These are phyloP conservation scores for Paramormyrops hopkinsi DNA, from an alignment of 2,797 vertebrate species.

Conservation along the genomic window DNA sequence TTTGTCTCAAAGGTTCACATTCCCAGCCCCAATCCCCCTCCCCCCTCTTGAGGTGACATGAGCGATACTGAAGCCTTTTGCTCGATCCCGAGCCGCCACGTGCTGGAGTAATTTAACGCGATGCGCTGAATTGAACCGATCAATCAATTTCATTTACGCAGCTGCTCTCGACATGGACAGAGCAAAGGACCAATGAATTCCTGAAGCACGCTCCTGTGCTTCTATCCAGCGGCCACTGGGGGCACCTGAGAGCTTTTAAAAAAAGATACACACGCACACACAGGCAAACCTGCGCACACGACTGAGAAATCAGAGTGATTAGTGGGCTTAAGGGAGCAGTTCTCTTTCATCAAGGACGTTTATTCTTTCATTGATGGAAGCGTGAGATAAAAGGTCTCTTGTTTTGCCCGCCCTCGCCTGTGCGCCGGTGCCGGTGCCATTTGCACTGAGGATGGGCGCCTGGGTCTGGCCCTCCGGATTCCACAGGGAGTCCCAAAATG, in stretches of 20 bases:
- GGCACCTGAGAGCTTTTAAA: not conserved
- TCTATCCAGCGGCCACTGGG: not conserved
- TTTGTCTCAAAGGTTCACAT: not conserved
- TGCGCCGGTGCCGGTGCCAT: not conserved
- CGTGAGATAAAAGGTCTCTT: not conserved
- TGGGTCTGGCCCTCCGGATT: not conserved
- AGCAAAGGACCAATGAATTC: not conserved
- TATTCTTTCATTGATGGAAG: conserved; percentile 1
- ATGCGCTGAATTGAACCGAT: conserved; percentile 49
- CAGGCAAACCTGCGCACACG: not conserved
- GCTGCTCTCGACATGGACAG: conserved; percentile 34
- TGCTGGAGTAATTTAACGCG: conserved; percentile 45
- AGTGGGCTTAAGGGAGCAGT: not conserved
- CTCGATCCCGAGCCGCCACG: not conserved
- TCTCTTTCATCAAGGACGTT: conserved; percentile 2
- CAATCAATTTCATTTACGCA: conserved; percentile 41
- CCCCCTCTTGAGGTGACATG: conserved; percentile 36
- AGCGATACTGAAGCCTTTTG: conserved; percentile 17
- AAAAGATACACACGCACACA: not conserved
- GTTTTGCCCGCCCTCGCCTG: conserved; percentile 1
- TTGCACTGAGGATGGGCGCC: not conserved
- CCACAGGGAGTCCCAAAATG: not conserved
- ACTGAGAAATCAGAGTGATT: conserved; percentile 5
- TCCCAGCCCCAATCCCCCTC: not conserved
- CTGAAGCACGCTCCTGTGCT: not conserved